phyloP scores from a whole-genome alignment of 2,113 vertebrate species.

The Cervus canadensis region DNA sequence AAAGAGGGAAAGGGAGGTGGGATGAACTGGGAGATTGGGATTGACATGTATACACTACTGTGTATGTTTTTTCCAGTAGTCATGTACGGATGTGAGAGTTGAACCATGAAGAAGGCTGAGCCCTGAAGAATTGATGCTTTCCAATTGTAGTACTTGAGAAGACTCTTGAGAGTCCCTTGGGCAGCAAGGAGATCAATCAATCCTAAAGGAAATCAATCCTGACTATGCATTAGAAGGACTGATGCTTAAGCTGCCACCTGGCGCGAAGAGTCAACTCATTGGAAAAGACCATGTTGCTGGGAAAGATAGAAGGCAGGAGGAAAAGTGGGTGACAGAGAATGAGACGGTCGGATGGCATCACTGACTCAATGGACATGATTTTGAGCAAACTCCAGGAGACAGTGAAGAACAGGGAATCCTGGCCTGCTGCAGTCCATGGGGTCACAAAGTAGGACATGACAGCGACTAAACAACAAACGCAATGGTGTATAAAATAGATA shows the following conservation, averaged over 20 bases:
- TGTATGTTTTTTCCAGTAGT: not conserved
- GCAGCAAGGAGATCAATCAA: not conserved
- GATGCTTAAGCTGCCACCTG: not conserved
- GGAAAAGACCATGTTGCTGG: not conserved
- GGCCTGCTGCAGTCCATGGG: not conserved
- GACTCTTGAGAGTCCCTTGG: not conserved
- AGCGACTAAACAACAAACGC: not conserved
- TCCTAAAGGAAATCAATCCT: not conserved
- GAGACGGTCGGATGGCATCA: not conserved
- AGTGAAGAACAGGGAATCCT: not conserved
- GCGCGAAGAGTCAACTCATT: not conserved
- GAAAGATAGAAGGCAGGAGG: not conserved
- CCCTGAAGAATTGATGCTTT: not conserved
- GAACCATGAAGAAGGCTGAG: not conserved
- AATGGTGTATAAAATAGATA: not conserved
- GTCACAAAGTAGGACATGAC: not conserved
- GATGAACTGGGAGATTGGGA: not conserved
- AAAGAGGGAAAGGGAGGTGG: not conserved
- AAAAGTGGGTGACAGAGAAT: not conserved
- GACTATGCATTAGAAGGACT: not conserved
- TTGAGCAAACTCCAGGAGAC: not conserved
- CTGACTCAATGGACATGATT: not conserved
- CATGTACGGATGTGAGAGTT: not conserved
- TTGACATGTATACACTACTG: not conserved
- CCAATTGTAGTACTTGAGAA: not conserved